Conservation (phyloP, 2,888 invertebrate genomes). For the Lepidocyrtoides sp. region DNA sequence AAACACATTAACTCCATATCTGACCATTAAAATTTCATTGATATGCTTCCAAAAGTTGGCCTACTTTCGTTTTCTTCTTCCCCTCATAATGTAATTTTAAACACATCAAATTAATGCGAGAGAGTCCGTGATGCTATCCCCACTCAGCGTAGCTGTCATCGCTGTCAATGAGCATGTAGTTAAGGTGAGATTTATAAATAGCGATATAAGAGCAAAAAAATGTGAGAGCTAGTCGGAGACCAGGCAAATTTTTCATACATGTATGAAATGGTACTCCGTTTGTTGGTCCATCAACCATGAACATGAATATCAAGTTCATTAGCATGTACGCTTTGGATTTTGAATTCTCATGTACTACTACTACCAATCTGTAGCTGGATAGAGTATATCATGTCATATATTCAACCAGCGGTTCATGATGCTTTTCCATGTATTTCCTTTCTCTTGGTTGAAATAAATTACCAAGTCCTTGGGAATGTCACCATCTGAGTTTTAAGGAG, state of each 20-base stretch:
- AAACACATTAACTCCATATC: background rate
- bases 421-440: background rate
- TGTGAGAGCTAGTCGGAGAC: background rate
- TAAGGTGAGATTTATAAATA: slow-evolving; percentile 17
- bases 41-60: background rate
- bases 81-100: slow-evolving; percentile 18
- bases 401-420: too few species aligned
- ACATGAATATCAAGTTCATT: slow-evolving; percentile 7
- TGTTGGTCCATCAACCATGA: background rate
- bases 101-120: slow-evolving; percentile 38
- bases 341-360: too few species aligned
- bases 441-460: slow-evolving; percentile 10
- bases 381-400: too few species aligned
- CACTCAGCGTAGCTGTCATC: background rate
- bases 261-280: slow-evolving; percentile 6
- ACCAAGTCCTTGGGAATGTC: slow-evolving; percentile 67
- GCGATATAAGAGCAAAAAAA: background rate
- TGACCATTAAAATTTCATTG: slow-evolving; percentile 46
- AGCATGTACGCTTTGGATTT: too few species aligned
- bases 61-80: slow-evolving; percentile 8
- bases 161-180: background rate
- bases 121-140: background rate
- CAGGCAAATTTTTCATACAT: background rate
- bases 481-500: slow-evolving; percentile 61
- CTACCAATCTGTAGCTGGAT: too few species aligned